Base-by-base conservation (phyloP, 2,888 invertebrate genomes). In the Ptychoptera contaminata region DNA sequence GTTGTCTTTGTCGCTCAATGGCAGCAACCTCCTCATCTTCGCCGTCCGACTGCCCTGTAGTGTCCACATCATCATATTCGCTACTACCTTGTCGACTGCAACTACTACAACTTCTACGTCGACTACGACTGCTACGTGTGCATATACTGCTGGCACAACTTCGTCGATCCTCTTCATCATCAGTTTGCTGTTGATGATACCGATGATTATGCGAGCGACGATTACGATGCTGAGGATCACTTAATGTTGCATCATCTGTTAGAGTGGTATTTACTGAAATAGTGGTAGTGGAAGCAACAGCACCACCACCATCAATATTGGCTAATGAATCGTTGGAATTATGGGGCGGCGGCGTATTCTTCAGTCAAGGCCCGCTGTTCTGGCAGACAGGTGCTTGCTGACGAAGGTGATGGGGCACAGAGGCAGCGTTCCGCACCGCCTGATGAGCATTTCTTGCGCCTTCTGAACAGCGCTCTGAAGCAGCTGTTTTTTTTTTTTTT, bases 381-480 rank as follows among this genome's bases (percentile, higher is more conserved):
- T 59, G 66, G 66, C 64, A 66, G 52, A 55, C 65, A 66, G 63
- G 63, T 65, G 57, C 63, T 65, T 62, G 66, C 64, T 65, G 66
- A 65, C 65, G 66, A 65, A 63, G 65, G 65, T 65, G 66, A 66
- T 65, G 66, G 73, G 68, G 72, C 73, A 63, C 72, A 73, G 68
- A 73, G 72, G 63, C 72, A 72, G 65, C 64, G 71, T 61, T 68
- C 64, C 62, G 67, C 69, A 73, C 67, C 70, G 75, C 67, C 69
- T 76, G 23, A 23, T 23, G 62, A 74, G 71, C 75, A 75, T 75
- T 64, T 66, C 62, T 61, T 66, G 79, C 82, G 63, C 74, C 76
- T 66, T 72, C 75, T 70, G 85, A 85, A 72, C 83, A 86, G 70
- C 79, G 83, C 71, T 87, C 87, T 67, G 85, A 87, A 68, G 85